A percentile compares a stretch with the other conserved stretches of the same genome.
These are phyloP conservation scores for Alfaro cultratus DNA, from an alignment of 2,797 vertebrate species.

Conservation along the genomic window DNA sequence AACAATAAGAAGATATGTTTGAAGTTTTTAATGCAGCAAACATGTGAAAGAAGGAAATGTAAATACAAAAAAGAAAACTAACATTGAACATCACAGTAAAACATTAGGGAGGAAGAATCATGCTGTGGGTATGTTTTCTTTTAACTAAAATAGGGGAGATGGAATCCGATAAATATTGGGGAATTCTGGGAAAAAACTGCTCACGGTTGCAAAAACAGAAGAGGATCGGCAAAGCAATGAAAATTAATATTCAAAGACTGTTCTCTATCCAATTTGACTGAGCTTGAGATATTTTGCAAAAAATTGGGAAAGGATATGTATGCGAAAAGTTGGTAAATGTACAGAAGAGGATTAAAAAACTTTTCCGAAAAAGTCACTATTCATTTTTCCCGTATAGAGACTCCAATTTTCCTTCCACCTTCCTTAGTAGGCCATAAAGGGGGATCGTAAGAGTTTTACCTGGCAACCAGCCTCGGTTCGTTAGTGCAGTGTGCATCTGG, in stretches of 20 bases:
- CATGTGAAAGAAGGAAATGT: not conserved
- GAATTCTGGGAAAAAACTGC: not conserved
- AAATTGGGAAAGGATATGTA: not conserved
- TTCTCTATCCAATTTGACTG: not conserved
- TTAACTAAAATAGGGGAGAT: not conserved
- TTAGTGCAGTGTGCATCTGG: constrained; percentile 56
- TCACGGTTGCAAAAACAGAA: not conserved
- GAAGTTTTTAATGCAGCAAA: not conserved
- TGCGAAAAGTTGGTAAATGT: not conserved
- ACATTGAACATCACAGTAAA: not conserved
- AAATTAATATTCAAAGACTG: too few relatives aligned
- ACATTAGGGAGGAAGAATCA: not conserved
- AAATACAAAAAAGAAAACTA: not conserved
- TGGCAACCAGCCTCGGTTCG: constrained; percentile 56
- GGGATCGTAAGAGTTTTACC: not conserved
- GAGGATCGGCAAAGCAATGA: too few relatives aligned
- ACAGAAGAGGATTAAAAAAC: not conserved
- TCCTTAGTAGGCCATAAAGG: constrained; percentile 1
- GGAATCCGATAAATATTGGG: not conserved
- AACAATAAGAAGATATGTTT: not conserved
- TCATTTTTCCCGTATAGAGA: not conserved
- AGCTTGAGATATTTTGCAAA: not conserved
- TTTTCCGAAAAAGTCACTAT: not conserved
- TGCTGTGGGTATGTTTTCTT: not conserved
- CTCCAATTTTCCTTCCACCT: not conserved